phyloP scores from a whole-genome alignment of 2,888 invertebrate species.

The Cybosia mesomella region DNA sequence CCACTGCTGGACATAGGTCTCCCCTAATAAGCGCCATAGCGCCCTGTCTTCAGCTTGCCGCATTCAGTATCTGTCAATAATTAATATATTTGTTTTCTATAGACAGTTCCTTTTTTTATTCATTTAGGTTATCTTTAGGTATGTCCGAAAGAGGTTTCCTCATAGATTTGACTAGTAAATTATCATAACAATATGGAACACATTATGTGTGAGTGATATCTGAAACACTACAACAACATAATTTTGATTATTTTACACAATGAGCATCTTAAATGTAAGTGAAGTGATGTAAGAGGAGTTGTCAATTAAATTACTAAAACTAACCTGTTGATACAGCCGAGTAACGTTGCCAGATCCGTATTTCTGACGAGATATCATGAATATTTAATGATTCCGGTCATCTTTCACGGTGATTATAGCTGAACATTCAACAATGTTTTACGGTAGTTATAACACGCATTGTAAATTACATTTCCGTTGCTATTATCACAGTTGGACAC shows the following conservation, averaged over 20 bases:
- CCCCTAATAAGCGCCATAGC: no score
- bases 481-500: slow-evolving; percentile 58
- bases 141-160: no score
- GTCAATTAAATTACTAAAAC: slow-evolving; percentile 34
- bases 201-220: background rate
- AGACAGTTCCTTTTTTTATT: no score
- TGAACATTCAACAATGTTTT: slow-evolving; percentile 40
- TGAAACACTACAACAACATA: background rate
- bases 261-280: background rate
- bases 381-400: slow-evolving; percentile 66
- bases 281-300: background rate
- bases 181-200: background rate
- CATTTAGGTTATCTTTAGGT: no score
- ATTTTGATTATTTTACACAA: background rate
- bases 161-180: background rate
- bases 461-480: slow-evolving; percentile 56
- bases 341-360: slow-evolving; percentile 58
- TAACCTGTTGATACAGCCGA: slow-evolving; percentile 74
- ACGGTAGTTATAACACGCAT: slow-evolving; percentile 52
- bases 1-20: no score
- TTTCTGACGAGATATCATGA: slow-evolving; percentile 63
- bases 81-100: no score
- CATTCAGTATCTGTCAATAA: no score
- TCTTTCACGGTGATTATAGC: slow-evolving; percentile 59
- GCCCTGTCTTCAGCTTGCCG: no score